Conservation (phyloP, 1,140 invertebrate genomes). For the Linepithema humile region DNA sequence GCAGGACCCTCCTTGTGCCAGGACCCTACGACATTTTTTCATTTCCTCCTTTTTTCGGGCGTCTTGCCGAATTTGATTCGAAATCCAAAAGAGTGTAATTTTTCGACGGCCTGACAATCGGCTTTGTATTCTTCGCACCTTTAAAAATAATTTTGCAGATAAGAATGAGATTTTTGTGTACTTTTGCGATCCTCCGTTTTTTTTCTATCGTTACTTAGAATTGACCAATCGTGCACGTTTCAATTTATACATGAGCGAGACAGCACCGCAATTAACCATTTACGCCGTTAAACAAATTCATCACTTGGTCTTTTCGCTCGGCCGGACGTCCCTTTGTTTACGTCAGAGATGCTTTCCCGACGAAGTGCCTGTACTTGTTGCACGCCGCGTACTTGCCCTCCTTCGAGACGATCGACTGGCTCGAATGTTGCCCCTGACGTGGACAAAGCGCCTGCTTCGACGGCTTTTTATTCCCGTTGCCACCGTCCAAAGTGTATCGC, state of each 20-base stretch:
- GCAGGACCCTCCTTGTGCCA: not conserved
- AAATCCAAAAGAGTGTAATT: not conserved
- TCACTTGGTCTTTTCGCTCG: not conserved
- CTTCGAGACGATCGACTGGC: constrained; percentile 76
- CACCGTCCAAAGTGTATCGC: constrained; percentile 88
- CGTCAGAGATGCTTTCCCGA: constrained; percentile 75
- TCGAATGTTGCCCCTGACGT: constrained; percentile 69
- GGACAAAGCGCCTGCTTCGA: constrained; percentile 64
- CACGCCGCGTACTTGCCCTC: constrained; percentile 67
- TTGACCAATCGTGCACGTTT: constrained; percentile 3
- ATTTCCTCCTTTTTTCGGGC: too few relatives aligned
- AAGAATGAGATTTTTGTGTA: not conserved
- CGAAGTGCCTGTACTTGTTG: constrained; percentile 76
- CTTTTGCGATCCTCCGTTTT: not conserved
- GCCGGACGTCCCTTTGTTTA: constrained; percentile 42
- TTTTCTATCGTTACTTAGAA: not conserved
- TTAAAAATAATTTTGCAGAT: not conserved
- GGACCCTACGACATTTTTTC: not conserved
- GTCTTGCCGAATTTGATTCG: not conserved
- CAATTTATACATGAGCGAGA: not conserved
- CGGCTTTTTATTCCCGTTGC: constrained; percentile 71
- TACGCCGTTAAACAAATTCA: constrained; percentile 13
- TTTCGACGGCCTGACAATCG: not conserved
- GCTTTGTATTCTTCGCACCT: not conserved
- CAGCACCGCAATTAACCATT: not conserved